These are phyloP conservation scores for Eurystomus gularis DNA, from an alignment of 2,113 vertebrate species.

Conservation along the genomic window DNA sequence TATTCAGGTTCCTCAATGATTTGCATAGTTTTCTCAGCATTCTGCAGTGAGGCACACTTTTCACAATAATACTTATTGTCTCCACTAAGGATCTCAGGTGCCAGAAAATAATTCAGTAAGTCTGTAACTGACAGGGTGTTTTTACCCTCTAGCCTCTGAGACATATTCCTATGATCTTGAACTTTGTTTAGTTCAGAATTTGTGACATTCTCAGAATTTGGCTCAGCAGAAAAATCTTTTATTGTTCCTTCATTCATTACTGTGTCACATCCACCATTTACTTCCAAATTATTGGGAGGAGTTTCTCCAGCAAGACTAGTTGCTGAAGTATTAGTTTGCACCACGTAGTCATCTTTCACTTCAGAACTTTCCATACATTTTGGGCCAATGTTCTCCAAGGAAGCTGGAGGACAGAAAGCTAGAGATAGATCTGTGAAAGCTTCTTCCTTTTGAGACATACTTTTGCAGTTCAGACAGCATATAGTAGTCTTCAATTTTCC, in stretches of 20 bases:
- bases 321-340: conserved; percentile 5
- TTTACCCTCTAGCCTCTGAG: conserved; percentile 70
- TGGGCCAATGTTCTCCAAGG: conserved; percentile 53
- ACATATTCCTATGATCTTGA: conserved; percentile 49
- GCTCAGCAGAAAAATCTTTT: conserved; percentile 42
- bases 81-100: conserved; percentile 92
- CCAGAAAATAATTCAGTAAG: conserved; percentile 94
- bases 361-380: conserved; percentile 33
- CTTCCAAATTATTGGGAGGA: not conserved
- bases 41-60: conserved; percentile 91
- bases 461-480: conserved; percentile 89
- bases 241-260: conserved; percentile 24
- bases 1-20: conserved; percentile 93
- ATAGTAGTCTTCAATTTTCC: conserved; percentile 90
- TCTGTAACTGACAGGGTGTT: conserved; percentile 86
- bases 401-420: conserved; percentile 88
- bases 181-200: conserved; percentile 35
- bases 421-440: conserved; percentile 94
- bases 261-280: conserved; percentile 45
- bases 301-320: conserved; percentile 26
- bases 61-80: conserved; percentile 98
- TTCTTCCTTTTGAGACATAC: conserved; percentile 93
- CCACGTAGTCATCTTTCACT: conserved; percentile 42
- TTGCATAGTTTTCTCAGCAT: conserved; percentile 93
- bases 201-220: conserved; percentile 39